Evolutionary conservation across 2,888 invertebrate genomes (phyloP).

Genomic region (Melikaiella ostensackeni): DNA sequence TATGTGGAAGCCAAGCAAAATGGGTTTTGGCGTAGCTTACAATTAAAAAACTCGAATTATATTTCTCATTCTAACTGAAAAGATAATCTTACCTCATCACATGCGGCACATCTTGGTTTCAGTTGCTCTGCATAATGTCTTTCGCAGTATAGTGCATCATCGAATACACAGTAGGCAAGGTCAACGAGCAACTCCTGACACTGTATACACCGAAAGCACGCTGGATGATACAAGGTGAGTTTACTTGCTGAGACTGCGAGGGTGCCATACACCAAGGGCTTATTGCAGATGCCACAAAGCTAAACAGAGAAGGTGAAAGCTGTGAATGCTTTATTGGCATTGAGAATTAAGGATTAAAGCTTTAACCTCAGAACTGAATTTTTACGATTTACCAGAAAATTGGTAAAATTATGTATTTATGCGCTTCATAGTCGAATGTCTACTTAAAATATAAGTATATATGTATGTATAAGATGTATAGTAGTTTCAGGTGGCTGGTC

Average conservation of each 20-base stretch:
- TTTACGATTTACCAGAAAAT: too few species aligned
- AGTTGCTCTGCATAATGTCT: slow-evolving; percentile 97
- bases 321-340: neutral
- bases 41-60: too few species aligned
- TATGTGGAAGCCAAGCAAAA: too few species aligned
- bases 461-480: too few species aligned
- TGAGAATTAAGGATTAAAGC: neutral
- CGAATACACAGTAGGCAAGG: slow-evolving; percentile 95
- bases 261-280: slow-evolving; percentile 87
- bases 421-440: too few species aligned
- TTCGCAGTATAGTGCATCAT: slow-evolving; percentile 93
- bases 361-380: too few species aligned
- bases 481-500: too few species aligned
- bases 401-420: too few species aligned
- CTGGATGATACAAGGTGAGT: slow-evolving; percentile 92
- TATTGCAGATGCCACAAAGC: slow-evolving; percentile 91
- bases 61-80: neutral
- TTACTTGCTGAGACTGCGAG: slow-evolving; percentile 92
- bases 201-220: slow-evolving; percentile 93
- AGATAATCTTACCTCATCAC: slow-evolving; percentile 93
- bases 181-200: slow-evolving; percentile 97
- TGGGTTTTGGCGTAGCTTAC: too few species aligned
- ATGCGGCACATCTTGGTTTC: slow-evolving; percentile 96
- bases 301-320: slow-evolving; percentile 77
- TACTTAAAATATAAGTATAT: too few species aligned